Conservation (phyloP, 2,888 invertebrate species). For the Thymelicus lineola region DNA sequence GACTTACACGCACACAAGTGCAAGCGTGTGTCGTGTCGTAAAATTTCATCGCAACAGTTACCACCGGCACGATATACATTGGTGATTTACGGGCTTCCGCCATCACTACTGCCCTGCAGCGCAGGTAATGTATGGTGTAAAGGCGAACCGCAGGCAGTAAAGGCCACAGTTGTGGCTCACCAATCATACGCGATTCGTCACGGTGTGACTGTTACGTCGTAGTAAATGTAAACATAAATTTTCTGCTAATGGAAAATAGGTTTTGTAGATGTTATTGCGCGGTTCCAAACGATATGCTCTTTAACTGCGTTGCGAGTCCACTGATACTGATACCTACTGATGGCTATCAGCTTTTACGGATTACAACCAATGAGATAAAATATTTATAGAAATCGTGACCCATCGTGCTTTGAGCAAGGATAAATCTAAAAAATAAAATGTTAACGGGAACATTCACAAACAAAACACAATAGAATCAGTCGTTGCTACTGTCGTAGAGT, state of each 20-base stretch:
- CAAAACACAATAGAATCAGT: too few relatives aligned
- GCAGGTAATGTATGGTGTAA: slow-evolving; percentile 38
- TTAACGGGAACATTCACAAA: too few relatives aligned
- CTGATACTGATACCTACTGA: background rate
- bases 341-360: too few relatives aligned
- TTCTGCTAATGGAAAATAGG: slow-evolving; percentile 25
- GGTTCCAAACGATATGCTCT: background rate
- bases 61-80: slow-evolving; percentile 38
- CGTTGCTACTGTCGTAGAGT: background rate
- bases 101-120: slow-evolving; percentile 3
- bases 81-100: slow-evolving; percentile 43
- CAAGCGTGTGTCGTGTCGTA: slow-evolving; percentile 41
- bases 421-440: too few relatives aligned
- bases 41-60: slow-evolving; percentile 41
- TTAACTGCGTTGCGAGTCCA: background rate
- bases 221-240: slow-evolving; percentile 36
- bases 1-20: slow-evolving; percentile 45
- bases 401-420: too few relatives aligned
- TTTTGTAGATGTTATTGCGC: background rate
- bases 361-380: too few relatives aligned
- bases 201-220: slow-evolving; percentile 32
- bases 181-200: slow-evolving; percentile 45
- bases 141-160: slow-evolving; percentile 8
- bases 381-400: too few relatives aligned
- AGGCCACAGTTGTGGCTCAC: slow-evolving; percentile 48